Evolutionary conservation across 1,140 invertebrate species (phyloP), one percentile per base, ranked within the genome.

Genomic region (Drosophila equinoxialis): DNA sequence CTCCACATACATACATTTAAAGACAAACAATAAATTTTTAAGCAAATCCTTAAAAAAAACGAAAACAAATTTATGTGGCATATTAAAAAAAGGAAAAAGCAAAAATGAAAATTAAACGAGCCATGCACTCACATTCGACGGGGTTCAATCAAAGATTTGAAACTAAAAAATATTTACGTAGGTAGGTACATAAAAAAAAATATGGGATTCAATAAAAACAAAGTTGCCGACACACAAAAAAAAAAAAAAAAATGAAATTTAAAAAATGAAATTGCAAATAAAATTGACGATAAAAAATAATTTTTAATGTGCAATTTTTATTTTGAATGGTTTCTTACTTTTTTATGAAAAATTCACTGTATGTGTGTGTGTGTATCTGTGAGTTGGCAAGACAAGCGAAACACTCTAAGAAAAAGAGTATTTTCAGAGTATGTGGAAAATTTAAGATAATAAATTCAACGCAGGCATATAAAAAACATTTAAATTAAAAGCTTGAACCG

Each of bases 401-500:
- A 6, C 30, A 30, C 30, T 30, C 30, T 30, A 30, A 30, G 30
- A 6, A 30, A 6, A n/a, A 39, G 10, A 39, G 14, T 39, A 23
- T 23, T 51, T 51, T 20, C 8, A 7, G 33, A 6, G 20, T 35
- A 14, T 58, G 55, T 57, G n/a, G 6, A 33, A 58, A 10, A n/a
- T 35, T n/a, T 30, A 35, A 14, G 57, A 37, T 35, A 17, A 59
- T 33, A 59, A 59, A 37, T 59, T 59, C 14, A 59, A 59, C 7
- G 30, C n/a, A 37, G 42, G 59, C 62, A 68, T 74, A 77, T 77
- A 87, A 89, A 83, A 69, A 67, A 42, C 63, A 87, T 87, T 87
- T 87, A 87, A 87, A 87, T 87, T 87, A 87, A 87, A 87, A 78
- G 84, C 84, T 51, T 57, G 37, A 78, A 77, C 84, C 80, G 80